phyloP scores from a whole-genome alignment of 2,113 vertebrate species.

The Cebidichthys violaceus region DNA sequence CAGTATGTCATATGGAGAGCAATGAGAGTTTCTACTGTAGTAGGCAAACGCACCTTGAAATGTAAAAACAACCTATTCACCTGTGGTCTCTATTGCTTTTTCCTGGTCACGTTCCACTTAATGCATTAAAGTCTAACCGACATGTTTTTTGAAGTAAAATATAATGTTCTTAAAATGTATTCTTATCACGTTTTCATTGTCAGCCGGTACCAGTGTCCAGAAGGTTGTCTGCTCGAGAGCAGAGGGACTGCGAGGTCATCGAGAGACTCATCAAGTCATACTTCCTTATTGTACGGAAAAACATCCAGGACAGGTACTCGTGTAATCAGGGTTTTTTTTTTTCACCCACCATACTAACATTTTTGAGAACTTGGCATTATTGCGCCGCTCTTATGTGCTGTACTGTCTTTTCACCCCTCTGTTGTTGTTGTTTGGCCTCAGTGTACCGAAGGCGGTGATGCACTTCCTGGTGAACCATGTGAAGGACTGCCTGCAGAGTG shows the following conservation, averaged over 20 bases:
- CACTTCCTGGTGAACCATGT: slow-evolving; percentile 99
- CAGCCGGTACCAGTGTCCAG: slow-evolving; percentile 97
- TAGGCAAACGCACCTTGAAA: no score
- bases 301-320: slow-evolving; percentile 96
- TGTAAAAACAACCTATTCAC: background rate
- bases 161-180: background rate
- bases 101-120: background rate
- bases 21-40: background rate
- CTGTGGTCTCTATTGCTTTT: background rate
- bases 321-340: background rate
- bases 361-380: background rate
- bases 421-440: slow-evolving; percentile 63
- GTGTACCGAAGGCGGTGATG: slow-evolving; percentile 99
- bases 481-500: slow-evolving; percentile 98
- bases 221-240: slow-evolving; percentile 95
- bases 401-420: background rate
- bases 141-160: background rate
- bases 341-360: background rate
- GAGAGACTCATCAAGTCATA: slow-evolving; percentile 99
- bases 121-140: background rate
- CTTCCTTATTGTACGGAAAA: slow-evolving; percentile 98
- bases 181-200: background rate
- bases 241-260: slow-evolving; percentile 98
- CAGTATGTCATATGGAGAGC: background rate
- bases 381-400: background rate